These are phyloP conservation scores for Sphaerodactylus townsendi DNA, from an alignment of 2,113 vertebrate genomes.

Conservation along the genomic window DNA sequence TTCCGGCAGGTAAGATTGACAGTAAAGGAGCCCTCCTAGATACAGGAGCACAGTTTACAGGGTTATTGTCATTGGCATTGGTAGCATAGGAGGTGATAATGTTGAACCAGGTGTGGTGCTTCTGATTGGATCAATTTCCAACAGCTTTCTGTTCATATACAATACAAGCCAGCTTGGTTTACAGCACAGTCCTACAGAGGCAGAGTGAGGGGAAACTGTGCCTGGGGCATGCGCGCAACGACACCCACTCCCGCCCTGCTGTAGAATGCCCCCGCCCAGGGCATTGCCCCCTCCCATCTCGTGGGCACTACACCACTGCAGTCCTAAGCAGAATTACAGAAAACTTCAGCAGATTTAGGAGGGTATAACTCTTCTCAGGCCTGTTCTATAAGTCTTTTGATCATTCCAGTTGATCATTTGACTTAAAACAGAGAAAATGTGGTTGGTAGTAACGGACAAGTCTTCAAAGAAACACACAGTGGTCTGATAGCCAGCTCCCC, in stretches of 20 bases:
- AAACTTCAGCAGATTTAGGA: too few species aligned
- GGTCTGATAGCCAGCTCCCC: not conserved
- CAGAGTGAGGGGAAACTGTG: too few species aligned
- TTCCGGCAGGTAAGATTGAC: not conserved
- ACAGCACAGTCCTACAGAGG: not conserved
- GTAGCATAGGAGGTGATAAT: not conserved
- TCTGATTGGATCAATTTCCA: not conserved
- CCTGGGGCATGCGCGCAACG: too few species aligned
- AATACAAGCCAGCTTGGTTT: not conserved
- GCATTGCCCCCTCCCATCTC: too few species aligned
- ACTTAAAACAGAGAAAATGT: not conserved
- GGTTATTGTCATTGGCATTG: not conserved
- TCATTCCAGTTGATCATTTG: not conserved
- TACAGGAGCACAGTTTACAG: not conserved
- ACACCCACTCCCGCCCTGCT: too few species aligned
- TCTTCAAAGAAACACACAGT: not conserved
- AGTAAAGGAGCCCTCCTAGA: not conserved
- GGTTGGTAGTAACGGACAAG: not conserved
- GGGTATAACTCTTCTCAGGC: too few species aligned
- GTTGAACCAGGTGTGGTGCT: not conserved
- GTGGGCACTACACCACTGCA: too few species aligned
- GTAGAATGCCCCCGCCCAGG: too few species aligned
- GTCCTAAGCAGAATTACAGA: too few species aligned
- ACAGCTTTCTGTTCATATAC: not conserved
- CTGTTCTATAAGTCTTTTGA: not conserved